phyloP scores from a whole-genome alignment of 2,113 vertebrate species.

The Mellivora capensis region DNA sequence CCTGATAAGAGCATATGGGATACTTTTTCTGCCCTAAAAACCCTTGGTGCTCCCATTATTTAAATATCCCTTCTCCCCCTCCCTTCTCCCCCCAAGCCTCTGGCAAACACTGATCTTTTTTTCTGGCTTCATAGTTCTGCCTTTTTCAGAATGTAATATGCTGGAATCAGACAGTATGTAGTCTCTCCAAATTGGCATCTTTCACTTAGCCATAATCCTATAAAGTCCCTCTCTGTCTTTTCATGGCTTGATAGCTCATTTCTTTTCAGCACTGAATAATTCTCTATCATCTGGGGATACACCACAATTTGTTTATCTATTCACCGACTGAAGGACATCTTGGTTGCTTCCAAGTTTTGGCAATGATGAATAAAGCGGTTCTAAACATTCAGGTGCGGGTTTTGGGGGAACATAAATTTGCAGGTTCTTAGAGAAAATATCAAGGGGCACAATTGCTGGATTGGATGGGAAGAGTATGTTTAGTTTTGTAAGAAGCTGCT shows the following conservation, averaged over 20 bases:
- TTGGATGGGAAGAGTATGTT: background rate
- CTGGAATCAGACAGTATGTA: background rate
- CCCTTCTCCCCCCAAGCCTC: background rate
- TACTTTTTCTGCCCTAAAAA: background rate
- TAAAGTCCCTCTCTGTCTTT: background rate
- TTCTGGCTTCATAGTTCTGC: background rate
- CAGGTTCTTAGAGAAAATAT: background rate
- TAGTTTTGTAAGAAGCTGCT: background rate
- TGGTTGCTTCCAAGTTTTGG: background rate
- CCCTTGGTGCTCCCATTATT: background rate
- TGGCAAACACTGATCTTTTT: background rate
- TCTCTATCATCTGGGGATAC: background rate
- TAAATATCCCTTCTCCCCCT: background rate
- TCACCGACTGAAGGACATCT: background rate
- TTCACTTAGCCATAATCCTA: background rate
- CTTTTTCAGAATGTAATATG: background rate
- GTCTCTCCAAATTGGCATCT: background rate
- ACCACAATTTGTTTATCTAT: background rate
- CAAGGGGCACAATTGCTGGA: background rate
- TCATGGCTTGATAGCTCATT: background rate
- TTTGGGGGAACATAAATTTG: background rate
- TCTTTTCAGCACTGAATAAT: background rate
- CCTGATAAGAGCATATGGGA: background rate
- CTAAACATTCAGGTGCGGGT: background rate
- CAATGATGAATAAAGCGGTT: background rate